Evolutionary conservation across 2,797 vertebrate genomes (phyloP).

Genomic region (Toxotes lorentzi): DNA sequence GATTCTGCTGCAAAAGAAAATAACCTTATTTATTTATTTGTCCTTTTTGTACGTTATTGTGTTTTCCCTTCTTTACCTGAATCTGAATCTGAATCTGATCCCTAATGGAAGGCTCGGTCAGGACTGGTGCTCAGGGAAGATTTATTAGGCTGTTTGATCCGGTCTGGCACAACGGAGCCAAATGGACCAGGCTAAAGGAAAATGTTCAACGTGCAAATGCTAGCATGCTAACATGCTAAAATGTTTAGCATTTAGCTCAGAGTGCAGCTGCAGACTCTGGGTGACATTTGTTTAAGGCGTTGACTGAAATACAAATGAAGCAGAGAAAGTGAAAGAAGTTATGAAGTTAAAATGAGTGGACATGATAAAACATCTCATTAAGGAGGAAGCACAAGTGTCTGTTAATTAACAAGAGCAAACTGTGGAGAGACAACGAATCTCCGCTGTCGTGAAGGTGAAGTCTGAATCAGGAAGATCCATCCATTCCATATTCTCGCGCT

Average conservation of each 20-base stretch:
- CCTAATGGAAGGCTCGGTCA: slow-evolving; percentile 44
- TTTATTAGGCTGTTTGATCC: slow-evolving; percentile 31
- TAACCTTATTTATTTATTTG: no score
- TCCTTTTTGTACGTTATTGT: no score
- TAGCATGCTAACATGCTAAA: no score
- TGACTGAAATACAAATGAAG: neutral
- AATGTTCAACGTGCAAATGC: no score
- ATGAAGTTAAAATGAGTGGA: neutral
- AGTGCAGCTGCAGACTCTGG: neutral
- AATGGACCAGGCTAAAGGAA: neutral
- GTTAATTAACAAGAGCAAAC: neutral
- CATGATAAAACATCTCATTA: neutral
- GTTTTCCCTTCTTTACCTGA: no score
- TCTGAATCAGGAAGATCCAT: neutral
- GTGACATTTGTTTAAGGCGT: neutral
- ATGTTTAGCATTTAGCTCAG: neutral
- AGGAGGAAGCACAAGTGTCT: neutral
- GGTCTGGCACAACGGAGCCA: neutral
- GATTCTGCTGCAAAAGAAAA: no score
- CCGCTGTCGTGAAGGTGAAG: neutral
- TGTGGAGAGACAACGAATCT: neutral
- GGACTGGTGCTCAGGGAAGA: slow-evolving; percentile 38
- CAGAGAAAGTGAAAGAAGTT: neutral
- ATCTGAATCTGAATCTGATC: no score
- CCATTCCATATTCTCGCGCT: neutral